These are phyloP conservation scores for Masticophis lateralis DNA, from an alignment of 2,797 vertebrate species.

Conservation along the genomic window DNA sequence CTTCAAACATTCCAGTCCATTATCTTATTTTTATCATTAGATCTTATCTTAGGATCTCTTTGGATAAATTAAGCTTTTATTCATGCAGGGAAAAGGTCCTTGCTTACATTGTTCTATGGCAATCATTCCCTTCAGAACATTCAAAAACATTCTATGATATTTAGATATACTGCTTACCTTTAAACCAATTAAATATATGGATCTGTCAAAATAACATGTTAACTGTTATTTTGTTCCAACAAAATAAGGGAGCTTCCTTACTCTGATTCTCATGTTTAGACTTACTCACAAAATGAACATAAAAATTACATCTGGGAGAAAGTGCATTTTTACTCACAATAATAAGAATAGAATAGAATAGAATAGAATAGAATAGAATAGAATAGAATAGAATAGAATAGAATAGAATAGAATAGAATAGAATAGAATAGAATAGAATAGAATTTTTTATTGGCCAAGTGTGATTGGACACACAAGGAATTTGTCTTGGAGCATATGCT, in stretches of 20 bases:
- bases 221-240: background rate
- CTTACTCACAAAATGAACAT: background rate
- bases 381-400: too few species aligned
- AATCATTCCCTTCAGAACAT: background rate
- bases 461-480: too few species aligned
- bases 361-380: too few species aligned
- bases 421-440: too few species aligned
- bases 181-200: background rate
- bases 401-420: too few species aligned
- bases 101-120: background rate
- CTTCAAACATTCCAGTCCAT: background rate
- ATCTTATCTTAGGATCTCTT: background rate
- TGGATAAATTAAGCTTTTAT: background rate
- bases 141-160: background rate
- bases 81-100: background rate
- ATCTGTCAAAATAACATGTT: background rate
- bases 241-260: background rate
- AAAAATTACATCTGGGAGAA: background rate
- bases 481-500: too few species aligned
- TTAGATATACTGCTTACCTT: background rate
- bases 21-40: background rate
- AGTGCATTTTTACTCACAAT: background rate
- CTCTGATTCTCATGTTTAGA: background rate
- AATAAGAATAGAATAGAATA: background rate
- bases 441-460: too few species aligned